Percentiles rank a stretch among this genome's conserved stretches.
These are phyloP conservation scores for Tuta absoluta DNA, from an alignment of 2,888 invertebrate genomes.

Conservation along the genomic window DNA sequence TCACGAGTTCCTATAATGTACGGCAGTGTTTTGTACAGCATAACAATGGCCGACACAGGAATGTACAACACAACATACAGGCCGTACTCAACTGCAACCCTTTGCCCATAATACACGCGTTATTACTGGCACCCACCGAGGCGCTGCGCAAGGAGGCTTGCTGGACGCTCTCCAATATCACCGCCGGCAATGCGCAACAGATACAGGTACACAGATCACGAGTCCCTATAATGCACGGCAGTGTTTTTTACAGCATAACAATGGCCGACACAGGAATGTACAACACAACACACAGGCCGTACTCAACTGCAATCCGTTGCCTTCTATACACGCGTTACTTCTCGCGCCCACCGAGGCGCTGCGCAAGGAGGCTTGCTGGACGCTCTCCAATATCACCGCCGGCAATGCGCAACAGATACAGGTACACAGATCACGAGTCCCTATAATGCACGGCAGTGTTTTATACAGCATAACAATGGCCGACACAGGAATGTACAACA, in stretches of 20 bases:
- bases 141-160: conserved; percentile 96
- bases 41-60: conserved; percentile 72
- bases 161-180: conserved; percentile 98
- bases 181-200: conserved; percentile 96
- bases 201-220: conserved; percentile 85
- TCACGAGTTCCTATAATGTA: too few species aligned
- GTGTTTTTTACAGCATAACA: not conserved
- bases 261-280: conserved; percentile 79
- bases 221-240: not conserved
- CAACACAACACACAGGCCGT: conserved; percentile 97
- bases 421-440: too few species aligned
- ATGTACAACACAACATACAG: too few species aligned
- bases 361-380: conserved; percentile 98
- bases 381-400: conserved; percentile 97
- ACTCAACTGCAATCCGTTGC: conserved; percentile 93
- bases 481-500: too few species aligned
- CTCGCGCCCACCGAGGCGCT: conserved; percentile 91
- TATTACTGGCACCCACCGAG: conserved; percentile 89
- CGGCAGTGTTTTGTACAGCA: not conserved
- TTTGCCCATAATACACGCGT: conserved; percentile 87
- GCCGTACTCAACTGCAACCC: conserved; percentile 95
- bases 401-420: conserved; percentile 97
- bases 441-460: not conserved
- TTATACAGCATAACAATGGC: not conserved
- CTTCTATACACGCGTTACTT: conserved; percentile 86